These are phyloP conservation scores for Chaetoderma sp. DNA, from an alignment of 2,888 invertebrate genomes.

Conservation along the genomic window DNA sequence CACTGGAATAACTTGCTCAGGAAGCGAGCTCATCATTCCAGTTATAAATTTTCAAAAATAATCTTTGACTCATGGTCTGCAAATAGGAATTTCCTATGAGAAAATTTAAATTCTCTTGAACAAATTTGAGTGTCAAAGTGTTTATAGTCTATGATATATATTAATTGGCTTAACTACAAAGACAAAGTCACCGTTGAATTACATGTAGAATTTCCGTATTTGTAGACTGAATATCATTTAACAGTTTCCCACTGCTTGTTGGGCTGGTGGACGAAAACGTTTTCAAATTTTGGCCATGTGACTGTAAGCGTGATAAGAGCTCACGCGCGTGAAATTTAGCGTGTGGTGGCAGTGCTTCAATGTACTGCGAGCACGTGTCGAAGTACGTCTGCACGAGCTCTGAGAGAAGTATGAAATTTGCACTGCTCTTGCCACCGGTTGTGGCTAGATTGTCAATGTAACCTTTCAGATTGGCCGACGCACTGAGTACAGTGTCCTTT, in stretches of 20 bases:
- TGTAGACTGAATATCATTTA: conserved; percentile 54
- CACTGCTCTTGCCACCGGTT: conserved; percentile 61
- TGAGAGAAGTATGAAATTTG: conserved; percentile 84
- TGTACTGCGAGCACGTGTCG: conserved; percentile 84
- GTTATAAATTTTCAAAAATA: too few relatives aligned
- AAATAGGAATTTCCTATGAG: too few relatives aligned
- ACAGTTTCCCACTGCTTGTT: conserved; percentile 46
- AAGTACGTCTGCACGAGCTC: conserved; percentile 85
- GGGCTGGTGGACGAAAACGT: conserved; percentile 55
- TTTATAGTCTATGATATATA: too few relatives aligned
- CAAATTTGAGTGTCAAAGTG: too few relatives aligned
- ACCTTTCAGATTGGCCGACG: conserved; percentile 49
- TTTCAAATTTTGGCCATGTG: conserved; percentile 55
- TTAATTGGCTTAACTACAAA: too few relatives aligned
- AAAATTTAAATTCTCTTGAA: too few relatives aligned
- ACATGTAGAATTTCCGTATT: conserved; percentile 73
- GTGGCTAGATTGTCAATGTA: conserved; percentile 56
- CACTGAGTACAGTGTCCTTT: conserved; percentile 50
- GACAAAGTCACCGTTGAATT: conserved; percentile 81
- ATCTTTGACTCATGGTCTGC: too few relatives aligned
- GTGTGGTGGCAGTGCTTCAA: conserved; percentile 86
- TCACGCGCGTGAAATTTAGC: conserved; percentile 87
- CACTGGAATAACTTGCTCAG: too few relatives aligned
- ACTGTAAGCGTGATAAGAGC: conserved; percentile 63
- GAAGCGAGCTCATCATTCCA: too few relatives aligned